These are phyloP conservation scores for Zygogramma bicolorata DNA, from an alignment of 2,888 invertebrate species.

Conservation along the genomic window DNA sequence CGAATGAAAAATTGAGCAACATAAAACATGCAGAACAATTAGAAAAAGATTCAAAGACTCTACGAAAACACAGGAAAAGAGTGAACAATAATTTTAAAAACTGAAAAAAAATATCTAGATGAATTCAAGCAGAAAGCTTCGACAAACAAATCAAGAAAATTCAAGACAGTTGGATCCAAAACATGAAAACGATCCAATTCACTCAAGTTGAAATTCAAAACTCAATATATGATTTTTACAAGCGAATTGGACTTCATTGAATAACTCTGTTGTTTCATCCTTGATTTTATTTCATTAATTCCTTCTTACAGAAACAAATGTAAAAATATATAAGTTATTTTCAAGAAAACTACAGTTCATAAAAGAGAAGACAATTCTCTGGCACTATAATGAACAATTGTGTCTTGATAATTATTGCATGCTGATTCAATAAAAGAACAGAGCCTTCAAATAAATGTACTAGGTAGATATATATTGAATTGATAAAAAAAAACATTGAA, in stretches of 20 bases:
- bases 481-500: not conserved
- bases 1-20: conserved; percentile 38
- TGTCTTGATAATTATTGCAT: no score
- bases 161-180: conserved; percentile 28
- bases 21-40: conserved; percentile 48
- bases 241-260: conserved; percentile 47
- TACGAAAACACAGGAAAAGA: conserved; percentile 46
- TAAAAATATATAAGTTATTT: no score
- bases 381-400: no score
- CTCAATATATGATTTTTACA: conserved; percentile 28
- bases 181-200: conserved; percentile 43
- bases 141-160: conserved; percentile 45
- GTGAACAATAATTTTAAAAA: conserved; percentile 44
- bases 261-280: conserved; percentile 57
- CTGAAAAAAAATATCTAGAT: conserved; percentile 42
- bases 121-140: conserved; percentile 64
- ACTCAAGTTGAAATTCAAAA: conserved; percentile 29
- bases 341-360: no score
- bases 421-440: conserved; percentile 56
- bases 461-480: conserved; percentile 42
- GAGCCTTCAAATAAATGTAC: conserved; percentile 50
- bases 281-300: conserved; percentile 10
- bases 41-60: conserved; percentile 46
- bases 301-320: no score
- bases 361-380: no score